Evolutionary conservation across 2,113 vertebrate species (phyloP).

Genomic region (Alouatta palliata): DNA sequence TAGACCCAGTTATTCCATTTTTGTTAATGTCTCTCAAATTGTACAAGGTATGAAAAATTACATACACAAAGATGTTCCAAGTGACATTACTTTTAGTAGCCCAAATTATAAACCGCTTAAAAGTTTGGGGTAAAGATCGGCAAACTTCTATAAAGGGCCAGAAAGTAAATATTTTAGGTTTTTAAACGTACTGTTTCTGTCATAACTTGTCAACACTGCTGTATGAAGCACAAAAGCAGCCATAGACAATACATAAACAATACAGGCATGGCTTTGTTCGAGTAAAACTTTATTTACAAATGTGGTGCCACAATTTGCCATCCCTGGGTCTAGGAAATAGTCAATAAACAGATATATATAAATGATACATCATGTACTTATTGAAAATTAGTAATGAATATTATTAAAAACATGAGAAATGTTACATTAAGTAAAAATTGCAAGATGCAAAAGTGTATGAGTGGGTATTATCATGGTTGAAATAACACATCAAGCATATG

Average conservation of each 20-base stretch:
- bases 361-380: neutral
- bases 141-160: neutral
- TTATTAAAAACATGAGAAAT: neutral
- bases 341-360: neutral
- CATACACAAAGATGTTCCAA: neutral
- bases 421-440: neutral
- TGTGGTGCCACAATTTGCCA: neutral
- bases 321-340: neutral
- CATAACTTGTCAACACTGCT: neutral
- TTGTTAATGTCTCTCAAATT: neutral
- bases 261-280: neutral
- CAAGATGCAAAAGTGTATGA: neutral
- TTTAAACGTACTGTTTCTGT: neutral
- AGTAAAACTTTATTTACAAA: slow-evolving; percentile 26
- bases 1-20: neutral
- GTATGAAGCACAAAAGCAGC: neutral
- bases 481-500: neutral
- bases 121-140: neutral
- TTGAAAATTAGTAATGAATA: neutral
- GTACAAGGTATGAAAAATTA: neutral
- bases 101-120: neutral
- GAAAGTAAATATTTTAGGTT: neutral
- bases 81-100: neutral
- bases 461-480: neutral
- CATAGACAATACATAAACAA: neutral